Percentiles rank a stretch among this genome's conserved stretches.
Evolutionary conservation across 2,797 vertebrate genomes (phyloP).

Genomic region (Spheniscus humboldti): DNA sequence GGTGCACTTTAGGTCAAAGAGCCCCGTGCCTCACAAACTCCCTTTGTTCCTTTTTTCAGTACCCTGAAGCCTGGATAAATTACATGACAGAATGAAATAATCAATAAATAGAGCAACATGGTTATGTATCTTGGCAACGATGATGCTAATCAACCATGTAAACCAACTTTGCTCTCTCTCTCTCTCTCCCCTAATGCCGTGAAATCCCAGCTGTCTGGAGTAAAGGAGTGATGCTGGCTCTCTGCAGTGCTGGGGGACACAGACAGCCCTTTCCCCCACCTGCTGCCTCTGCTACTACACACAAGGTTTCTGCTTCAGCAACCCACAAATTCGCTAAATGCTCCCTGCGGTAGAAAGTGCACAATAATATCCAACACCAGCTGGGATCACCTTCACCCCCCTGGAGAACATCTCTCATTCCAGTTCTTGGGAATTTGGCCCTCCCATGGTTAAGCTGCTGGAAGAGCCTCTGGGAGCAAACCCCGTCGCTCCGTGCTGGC

Average conservation of each 20-base stretch:
- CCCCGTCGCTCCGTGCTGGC: accelerated
- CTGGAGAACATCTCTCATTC: background rate
- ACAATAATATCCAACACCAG: background rate
- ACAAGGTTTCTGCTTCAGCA: background rate
- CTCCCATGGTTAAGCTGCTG: background rate
- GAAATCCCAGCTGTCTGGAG: background rate
- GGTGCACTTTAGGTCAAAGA: background rate
- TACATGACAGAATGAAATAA: background rate
- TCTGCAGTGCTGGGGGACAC: background rate
- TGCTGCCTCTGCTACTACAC: background rate
- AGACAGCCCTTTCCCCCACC: no score
- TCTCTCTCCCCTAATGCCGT: background rate
- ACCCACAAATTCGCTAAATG: background rate
- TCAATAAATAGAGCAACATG: constrained; percentile 4
- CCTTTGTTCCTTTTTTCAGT: background rate
- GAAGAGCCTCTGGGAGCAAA: background rate
- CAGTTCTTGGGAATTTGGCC: background rate
- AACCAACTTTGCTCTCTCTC: background rate
- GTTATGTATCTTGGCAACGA: constrained; percentile 41
- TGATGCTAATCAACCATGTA: constrained; percentile 1
- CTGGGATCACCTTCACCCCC: background rate
- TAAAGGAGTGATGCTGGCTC: background rate
- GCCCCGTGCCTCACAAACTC: accelerated
- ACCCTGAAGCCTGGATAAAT: background rate
- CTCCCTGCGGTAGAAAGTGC: background rate